Evolutionary conservation across 2,888 invertebrate species (phyloP).

Genomic region (Stictocephala bisonia): DNA sequence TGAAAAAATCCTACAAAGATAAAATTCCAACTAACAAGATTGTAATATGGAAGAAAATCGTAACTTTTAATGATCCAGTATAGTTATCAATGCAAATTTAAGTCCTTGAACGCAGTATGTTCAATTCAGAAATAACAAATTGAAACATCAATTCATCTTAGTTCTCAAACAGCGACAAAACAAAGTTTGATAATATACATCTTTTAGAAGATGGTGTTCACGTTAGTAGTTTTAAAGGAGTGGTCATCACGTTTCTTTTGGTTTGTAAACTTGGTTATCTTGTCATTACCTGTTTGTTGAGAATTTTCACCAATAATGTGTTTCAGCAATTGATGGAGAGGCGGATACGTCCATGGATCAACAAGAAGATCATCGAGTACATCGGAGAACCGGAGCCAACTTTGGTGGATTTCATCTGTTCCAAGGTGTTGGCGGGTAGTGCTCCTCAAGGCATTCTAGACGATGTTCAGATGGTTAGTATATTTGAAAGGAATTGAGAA

Average conservation of each 20-base stretch:
- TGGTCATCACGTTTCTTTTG: slow-evolving; percentile 13
- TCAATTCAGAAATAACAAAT: no score
- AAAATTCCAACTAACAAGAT: no score
- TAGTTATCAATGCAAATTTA: no score
- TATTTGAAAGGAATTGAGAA: neutral
- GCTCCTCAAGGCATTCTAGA: slow-evolving; percentile 95
- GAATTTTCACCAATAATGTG: no score
- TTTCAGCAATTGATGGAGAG: slow-evolving; percentile 86
- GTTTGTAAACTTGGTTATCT: slow-evolving; percentile 7
- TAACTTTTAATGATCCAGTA: no score
- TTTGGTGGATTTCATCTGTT: slow-evolving; percentile 99
- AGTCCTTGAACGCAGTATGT: no score
- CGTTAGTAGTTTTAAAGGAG: neutral
- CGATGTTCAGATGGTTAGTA: slow-evolving; percentile 96
- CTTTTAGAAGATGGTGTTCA: no score
- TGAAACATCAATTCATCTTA: no score
- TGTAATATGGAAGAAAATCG: no score
- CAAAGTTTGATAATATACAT: no score
- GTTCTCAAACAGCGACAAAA: no score
- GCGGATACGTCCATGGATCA: slow-evolving; percentile 98
- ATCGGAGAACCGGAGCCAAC: slow-evolving; percentile 99
- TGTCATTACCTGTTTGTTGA: slow-evolving; percentile 28
- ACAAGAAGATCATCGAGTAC: slow-evolving; percentile 99
- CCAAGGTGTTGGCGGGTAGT: slow-evolving; percentile 94
- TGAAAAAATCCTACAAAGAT: no score